A percentile compares a stretch with the other conserved stretches of the same genome.
phyloP scores from a whole-genome alignment of 2,113 vertebrate genomes.

The Erinaceus europaeus region DNA sequence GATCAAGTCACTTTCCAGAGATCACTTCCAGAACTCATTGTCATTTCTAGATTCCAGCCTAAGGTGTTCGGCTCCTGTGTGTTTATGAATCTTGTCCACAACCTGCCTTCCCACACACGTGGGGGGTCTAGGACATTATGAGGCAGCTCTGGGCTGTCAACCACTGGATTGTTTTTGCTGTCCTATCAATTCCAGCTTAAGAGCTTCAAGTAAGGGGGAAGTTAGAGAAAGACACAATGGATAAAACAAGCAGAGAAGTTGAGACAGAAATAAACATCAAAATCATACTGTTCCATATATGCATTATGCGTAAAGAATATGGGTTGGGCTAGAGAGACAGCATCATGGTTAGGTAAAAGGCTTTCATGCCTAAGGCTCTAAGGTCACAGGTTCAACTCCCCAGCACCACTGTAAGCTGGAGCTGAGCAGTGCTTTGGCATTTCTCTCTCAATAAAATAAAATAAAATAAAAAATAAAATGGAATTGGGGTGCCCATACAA shows the following conservation, averaged over 20 bases:
- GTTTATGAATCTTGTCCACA: background rate
- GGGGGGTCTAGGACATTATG: too few relatives aligned
- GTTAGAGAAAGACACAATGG: background rate
- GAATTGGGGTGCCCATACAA: too few relatives aligned
- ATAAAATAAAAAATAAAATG: too few relatives aligned
- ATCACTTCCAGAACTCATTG: background rate
- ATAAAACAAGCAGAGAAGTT: background rate
- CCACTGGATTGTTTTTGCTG: background rate
- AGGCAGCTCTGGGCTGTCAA: background rate
- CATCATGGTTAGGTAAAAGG: too few relatives aligned
- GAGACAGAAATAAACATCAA: constrained; percentile 21
- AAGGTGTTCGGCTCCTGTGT: background rate
- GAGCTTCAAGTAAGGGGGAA: background rate
- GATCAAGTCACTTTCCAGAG: background rate
- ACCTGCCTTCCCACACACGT: background rate
- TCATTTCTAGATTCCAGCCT: background rate
- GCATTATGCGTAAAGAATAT: background rate
- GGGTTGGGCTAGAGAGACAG: too few relatives aligned
- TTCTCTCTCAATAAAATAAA: too few relatives aligned
- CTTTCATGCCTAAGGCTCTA: too few relatives aligned
- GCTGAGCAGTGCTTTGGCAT: too few relatives aligned
- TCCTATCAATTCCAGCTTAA: background rate
- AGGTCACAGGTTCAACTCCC: too few relatives aligned
- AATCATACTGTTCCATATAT: background rate
- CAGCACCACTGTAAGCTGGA: too few relatives aligned